Evolutionary conservation across 1,140 invertebrate genomes (phyloP).

Genomic region (Drosophila novamexicana): DNA sequence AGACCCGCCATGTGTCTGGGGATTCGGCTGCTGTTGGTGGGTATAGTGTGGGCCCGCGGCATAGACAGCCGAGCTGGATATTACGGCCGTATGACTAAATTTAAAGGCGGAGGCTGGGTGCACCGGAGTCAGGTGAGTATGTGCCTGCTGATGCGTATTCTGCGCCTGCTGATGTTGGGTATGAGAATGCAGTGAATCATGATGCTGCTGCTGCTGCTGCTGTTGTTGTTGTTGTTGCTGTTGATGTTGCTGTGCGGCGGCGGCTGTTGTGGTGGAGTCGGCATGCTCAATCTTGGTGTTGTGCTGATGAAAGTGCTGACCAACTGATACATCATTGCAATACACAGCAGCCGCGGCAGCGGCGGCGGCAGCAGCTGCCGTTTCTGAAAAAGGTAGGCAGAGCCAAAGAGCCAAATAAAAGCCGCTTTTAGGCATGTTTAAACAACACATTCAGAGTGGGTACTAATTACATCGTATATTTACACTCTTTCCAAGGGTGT

Average conservation of each 20-base stretch:
- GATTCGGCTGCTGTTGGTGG: constrained; percentile 62
- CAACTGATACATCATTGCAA: constrained; percentile 70
- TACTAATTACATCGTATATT: constrained; percentile 55
- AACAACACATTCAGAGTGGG: constrained; percentile 27
- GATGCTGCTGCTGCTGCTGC: constrained; percentile 57
- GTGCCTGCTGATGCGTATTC: constrained; percentile 57
- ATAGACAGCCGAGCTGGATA: constrained; percentile 72
- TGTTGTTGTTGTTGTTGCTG: constrained; percentile 64
- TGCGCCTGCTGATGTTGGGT: constrained; percentile 51
- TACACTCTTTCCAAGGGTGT: constrained; percentile 27
- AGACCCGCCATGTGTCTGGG: constrained; percentile 45
- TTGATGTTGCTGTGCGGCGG: constrained; percentile 48
- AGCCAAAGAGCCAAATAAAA: constrained; percentile 49
- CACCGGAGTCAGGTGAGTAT: constrained; percentile 63
- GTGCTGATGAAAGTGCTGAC: constrained; percentile 71
- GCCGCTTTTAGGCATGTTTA: constrained; percentile 70
- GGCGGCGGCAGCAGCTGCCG: constrained; percentile 50
- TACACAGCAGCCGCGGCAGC: constrained; percentile 62
- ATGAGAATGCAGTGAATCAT: constrained; percentile 54
- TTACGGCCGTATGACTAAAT: constrained; percentile 74
- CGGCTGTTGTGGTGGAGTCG: constrained; percentile 71
- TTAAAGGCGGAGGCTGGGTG: constrained; percentile 74
- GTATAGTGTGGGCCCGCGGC: constrained; percentile 59
- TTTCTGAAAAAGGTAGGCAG: constrained; percentile 50
- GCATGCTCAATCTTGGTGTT: constrained; percentile 77